Evolutionary conservation across 2,113 vertebrate species (phyloP).

Genomic region (Ctenomys sociabilis): DNA sequence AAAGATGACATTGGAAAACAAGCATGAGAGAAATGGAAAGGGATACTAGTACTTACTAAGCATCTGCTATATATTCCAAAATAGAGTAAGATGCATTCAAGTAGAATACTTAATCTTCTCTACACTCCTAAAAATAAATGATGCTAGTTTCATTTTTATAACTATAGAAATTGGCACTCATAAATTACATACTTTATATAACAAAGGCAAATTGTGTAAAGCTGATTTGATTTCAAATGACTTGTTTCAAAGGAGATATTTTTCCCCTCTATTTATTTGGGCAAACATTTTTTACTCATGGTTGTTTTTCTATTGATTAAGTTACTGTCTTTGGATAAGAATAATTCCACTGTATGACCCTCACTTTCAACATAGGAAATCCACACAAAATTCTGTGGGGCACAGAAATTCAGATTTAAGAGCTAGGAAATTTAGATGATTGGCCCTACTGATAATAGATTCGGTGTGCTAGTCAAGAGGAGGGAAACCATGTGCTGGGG

Average conservation of each 20-base stretch:
- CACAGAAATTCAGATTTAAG: background rate
- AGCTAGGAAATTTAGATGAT: background rate
- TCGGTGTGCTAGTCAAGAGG: background rate
- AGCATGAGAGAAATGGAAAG: background rate
- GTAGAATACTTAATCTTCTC: conserved; percentile 18
- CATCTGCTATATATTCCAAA: conserved; percentile 1
- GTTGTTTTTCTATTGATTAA: background rate
- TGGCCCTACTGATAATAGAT: background rate
- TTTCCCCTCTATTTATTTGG: background rate
- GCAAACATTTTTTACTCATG: background rate
- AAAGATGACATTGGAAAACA: conserved; percentile 32
- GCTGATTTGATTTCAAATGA: conserved; percentile 2
- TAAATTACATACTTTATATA: conserved; percentile 4
- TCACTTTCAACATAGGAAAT: background rate
- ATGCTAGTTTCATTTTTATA: background rate
- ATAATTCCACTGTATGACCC: background rate
- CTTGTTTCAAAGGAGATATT: conserved; percentile 3
- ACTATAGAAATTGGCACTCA: background rate
- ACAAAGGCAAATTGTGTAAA: background rate
- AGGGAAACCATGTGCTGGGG: background rate
- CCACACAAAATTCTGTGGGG: background rate
- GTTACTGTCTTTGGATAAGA: background rate
- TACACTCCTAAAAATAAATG: background rate
- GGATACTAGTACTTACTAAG: conserved; percentile 20
- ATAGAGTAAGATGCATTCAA: background rate